Percentiles rank a stretch among this genome's conserved stretches.
These are phyloP conservation scores for Calycopis cecrops DNA, from an alignment of 1,140 invertebrate species.

Conservation along the genomic window DNA sequence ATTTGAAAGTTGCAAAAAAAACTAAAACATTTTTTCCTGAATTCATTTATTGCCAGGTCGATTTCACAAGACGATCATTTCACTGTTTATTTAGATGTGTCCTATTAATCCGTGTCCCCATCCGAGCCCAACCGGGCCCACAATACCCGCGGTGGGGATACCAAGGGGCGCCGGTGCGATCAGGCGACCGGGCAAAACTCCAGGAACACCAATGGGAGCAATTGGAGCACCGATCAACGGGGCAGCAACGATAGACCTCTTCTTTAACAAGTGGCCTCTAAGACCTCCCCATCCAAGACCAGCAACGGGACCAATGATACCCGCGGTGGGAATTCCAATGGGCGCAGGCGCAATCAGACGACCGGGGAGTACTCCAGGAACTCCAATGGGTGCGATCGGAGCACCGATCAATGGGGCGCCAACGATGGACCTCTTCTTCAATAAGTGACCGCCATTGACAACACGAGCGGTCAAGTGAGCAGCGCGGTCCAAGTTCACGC, in stretches of 20 bases:
- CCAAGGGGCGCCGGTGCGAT: background rate
- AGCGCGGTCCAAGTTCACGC: conserved; percentile 69
- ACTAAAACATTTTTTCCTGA: no score
- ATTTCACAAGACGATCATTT: background rate
- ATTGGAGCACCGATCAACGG: background rate
- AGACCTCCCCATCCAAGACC: background rate
- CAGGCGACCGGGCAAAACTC: background rate
- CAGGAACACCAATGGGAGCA: background rate
- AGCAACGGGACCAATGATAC: background rate
- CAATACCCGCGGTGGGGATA: background rate
- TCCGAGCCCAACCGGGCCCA: background rate
- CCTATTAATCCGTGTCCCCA: conserved; percentile 5
- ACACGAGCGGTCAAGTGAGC: conserved; percentile 60
- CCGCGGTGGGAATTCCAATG: background rate
- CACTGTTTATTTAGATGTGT: background rate
- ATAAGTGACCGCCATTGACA: conserved; percentile 37
- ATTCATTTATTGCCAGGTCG: background rate
- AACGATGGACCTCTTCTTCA: conserved; percentile 53
- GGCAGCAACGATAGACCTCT: background rate
- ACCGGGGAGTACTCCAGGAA: background rate
- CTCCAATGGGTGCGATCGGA: conserved; percentile 1
- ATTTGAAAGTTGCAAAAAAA: no score
- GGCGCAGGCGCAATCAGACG: background rate
- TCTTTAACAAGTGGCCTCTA: background rate
- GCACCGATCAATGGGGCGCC: conserved; percentile 23